Evolutionary conservation across 2,888 invertebrate species (phyloP).

Genomic region (Plusia festucae): DNA sequence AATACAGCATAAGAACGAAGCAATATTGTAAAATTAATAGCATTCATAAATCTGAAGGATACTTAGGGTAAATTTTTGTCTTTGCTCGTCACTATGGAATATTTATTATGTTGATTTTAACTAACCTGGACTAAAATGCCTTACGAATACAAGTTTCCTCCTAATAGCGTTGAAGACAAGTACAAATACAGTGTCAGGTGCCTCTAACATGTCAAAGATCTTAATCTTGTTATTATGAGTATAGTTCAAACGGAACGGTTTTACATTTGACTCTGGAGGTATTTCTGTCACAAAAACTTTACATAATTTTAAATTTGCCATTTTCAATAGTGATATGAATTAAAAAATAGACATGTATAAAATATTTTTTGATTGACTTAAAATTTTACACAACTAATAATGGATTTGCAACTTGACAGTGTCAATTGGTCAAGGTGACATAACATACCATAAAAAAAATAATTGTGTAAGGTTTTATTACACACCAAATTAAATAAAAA

Average conservation of each 20-base stretch:
- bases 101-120: not conserved
- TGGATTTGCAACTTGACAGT: no score
- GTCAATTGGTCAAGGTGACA: no score
- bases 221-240: conserved; percentile 93
- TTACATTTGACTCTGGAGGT: conserved; percentile 92
- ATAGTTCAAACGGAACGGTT: conserved; percentile 92
- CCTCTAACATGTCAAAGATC: conserved; percentile 94
- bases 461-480: no score
- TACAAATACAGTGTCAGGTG: conserved; percentile 95
- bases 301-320: conserved; percentile 2
- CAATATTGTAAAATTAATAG: not conserved
- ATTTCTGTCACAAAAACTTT: conserved; percentile 12
- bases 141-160: conserved; percentile 94
- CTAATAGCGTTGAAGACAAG: conserved; percentile 94
- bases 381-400: no score
- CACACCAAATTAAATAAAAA: no score
- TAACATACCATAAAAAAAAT: no score
- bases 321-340: not conserved
- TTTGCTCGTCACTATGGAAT: not conserved
- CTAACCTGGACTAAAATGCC: conserved; percentile 96
- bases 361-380: no score
- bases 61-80: no score
- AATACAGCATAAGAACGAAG: not conserved
- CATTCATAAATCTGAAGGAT: not conserved
- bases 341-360: no score